Conservation (phyloP, 2,888 invertebrate species). For the Mycalesis mineus region DNA sequence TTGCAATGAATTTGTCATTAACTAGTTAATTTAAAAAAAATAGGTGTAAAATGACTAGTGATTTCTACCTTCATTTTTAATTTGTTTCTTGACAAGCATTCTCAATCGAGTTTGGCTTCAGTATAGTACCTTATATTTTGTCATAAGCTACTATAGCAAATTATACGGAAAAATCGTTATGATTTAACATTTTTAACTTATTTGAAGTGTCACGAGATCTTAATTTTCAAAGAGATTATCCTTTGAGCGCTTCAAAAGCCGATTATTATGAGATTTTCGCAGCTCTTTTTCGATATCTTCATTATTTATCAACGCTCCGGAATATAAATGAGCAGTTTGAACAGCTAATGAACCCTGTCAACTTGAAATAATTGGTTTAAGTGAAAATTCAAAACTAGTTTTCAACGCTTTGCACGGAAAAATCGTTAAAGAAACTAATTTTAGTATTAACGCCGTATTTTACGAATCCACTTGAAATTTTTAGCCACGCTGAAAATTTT, state of each 20-base stretch:
- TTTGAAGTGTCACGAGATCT: no score
- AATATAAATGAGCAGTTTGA: background rate
- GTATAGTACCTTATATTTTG: no score
- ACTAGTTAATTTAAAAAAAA: no score
- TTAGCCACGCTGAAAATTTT: background rate
- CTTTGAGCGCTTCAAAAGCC: background rate
- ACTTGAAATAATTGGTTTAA: background rate
- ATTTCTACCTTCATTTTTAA: no score
- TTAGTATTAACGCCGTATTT: background rate
- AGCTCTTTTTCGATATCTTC: background rate
- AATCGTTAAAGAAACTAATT: background rate
- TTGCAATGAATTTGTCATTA: no score
- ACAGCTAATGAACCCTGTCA: background rate
- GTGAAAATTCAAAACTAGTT: constrained; percentile 1
- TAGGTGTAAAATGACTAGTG: no score
- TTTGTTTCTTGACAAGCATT: no score
- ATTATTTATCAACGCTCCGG: background rate
- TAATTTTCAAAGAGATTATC: background rate
- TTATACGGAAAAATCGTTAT: no score
- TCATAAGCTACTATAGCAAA: no score
- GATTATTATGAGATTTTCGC: background rate
- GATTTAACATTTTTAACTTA: no score
- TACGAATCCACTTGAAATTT: background rate
- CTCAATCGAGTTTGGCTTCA: no score
- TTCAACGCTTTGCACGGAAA: background rate